A percentile compares a stretch with the other conserved stretches of the same genome.
Conservation (phyloP, 1,140 invertebrate genomes). For the Portunus trituberculatus region DNA sequence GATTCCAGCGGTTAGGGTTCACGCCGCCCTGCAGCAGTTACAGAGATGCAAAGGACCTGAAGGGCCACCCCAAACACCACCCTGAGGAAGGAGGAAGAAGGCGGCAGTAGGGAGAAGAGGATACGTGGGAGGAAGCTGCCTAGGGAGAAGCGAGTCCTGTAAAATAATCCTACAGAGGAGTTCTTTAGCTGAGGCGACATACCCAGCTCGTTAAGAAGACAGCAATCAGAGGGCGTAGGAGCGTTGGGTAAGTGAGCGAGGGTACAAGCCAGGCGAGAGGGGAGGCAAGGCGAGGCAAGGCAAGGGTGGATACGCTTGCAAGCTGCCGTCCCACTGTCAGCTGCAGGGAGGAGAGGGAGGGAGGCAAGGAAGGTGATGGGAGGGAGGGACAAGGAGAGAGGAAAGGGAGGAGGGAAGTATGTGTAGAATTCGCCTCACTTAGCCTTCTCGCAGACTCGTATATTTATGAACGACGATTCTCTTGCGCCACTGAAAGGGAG, state of each 20-base stretch:
- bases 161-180: too few species aligned
- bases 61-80: neutral
- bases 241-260: too few species aligned
- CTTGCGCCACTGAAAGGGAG: neutral
- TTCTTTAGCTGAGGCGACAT: too few species aligned
- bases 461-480: neutral
- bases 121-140: too few species aligned
- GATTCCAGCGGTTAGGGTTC: neutral
- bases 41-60: neutral
- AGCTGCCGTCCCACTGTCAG: neutral
- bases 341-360: neutral
- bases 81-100: neutral
- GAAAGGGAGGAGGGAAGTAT: neutral
- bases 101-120: too few species aligned
- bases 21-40: neutral
- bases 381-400: neutral
- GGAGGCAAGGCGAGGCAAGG: neutral
- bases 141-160: too few species aligned
- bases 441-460: neutral
- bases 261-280: too few species aligned
- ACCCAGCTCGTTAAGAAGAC: too few species aligned
- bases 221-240: too few species aligned
- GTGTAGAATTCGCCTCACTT: conserved; percentile 12
- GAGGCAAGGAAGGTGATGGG: neutral
- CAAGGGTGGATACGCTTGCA: neutral